Base-by-base conservation (phyloP, 2,113 vertebrate genomes). In the Electrona antarctica region DNA sequence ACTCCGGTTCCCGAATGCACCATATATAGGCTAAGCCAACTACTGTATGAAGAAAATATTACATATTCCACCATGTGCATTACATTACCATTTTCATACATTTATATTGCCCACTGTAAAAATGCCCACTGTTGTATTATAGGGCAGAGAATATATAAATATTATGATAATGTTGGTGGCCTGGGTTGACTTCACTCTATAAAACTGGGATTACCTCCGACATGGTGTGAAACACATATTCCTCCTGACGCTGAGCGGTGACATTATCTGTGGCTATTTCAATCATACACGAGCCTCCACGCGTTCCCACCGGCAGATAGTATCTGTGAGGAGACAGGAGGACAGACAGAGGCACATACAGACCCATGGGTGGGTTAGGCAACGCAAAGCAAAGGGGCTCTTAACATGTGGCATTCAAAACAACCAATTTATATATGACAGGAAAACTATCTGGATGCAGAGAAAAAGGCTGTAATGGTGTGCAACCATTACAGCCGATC, bases 251-350 rank as follows among this genome's bases (percentile, higher is more conserved):
- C 64, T 90, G 79, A 68, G 88, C 88, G 52, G 89, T 78, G 79
- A 90, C 90, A 90, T 94, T 90, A 83, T 89, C 88, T 65, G 80
- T 87, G 74, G 87, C 82, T 82, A 96, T 92, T 94, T 96, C 93
- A 92, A 95, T 93, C 91, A 93, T 74, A 81, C 94, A 97, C 28
- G 83, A 80, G 62, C 90, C 84, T 77, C 79, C 84, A 69, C 90
- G 81, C 87, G 74, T 92, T 82, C 80, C 86, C 78, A 76, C 80
- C 69, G 94, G 91, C 67, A 95, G 79, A 70, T 78, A 67, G 75
- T 94, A 96, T 88, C 96, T 96, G 84, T 79, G 58, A 41, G 10
- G 60, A 8, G 9, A 11, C 61, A 89, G 92, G 80, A 79, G 87
- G 92, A 87, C 12, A 81, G 63, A 74, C 45, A 81, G 69, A 64